Evolutionary conservation across 2,888 invertebrate species (phyloP).

Genomic region (Gymnocheta viridis): DNA sequence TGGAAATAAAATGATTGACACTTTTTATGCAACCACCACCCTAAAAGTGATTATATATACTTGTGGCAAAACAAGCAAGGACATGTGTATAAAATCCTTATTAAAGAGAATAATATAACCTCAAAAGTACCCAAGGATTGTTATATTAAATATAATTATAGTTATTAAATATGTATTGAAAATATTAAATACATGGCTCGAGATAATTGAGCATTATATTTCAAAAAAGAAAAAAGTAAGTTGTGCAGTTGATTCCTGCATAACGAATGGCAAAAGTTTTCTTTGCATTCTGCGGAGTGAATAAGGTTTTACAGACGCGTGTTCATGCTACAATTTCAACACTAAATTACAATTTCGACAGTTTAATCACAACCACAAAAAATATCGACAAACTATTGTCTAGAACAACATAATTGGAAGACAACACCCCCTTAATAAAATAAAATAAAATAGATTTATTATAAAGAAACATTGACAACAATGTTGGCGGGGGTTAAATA

Average conservation of each 20-base stretch:
- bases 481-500: slow-evolving; percentile 61
- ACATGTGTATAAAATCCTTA: slow-evolving; percentile 41
- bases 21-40: slow-evolving; percentile 31
- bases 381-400: slow-evolving; percentile 47
- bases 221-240: neutral
- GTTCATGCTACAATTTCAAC: slow-evolving; percentile 68
- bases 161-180: slow-evolving; percentile 67
- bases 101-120: slow-evolving; percentile 6
- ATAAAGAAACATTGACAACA: neutral
- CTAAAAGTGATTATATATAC: slow-evolving; percentile 43
- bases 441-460: neutral
- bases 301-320: slow-evolving; percentile 61
- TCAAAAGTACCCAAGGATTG: slow-evolving; percentile 30
- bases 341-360: slow-evolving; percentile 75
- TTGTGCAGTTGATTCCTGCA: slow-evolving; percentile 21
- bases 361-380: slow-evolving; percentile 77
- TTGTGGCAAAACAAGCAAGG: slow-evolving; percentile 34
- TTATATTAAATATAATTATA: slow-evolving; percentile 64
- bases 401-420: slow-evolving; percentile 54
- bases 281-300: neutral
- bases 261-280: slow-evolving; percentile 57
- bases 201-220: slow-evolving; percentile 61
- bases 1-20: slow-evolving; percentile 61
- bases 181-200: slow-evolving; percentile 57
- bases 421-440: slow-evolving; percentile 23